Evolutionary conservation across 2,113 vertebrate genomes (phyloP).

Genomic region (Mola mola): DNA sequence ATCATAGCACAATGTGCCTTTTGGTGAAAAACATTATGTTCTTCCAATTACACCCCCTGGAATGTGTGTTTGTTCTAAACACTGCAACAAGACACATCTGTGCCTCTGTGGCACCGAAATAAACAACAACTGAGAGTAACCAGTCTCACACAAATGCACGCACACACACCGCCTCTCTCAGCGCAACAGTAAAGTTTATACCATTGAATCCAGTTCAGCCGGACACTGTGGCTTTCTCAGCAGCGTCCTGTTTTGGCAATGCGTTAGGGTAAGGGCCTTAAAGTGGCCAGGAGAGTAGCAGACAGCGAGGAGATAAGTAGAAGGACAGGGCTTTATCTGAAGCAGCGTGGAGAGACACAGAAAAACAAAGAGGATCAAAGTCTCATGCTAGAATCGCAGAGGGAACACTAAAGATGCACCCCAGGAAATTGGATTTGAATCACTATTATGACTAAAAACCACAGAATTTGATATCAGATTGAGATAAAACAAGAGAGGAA

Average conservation of each 20-base stretch:
- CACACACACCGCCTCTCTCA: conserved; percentile 1
- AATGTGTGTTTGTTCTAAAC: conserved; percentile 22
- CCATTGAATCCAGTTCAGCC: conserved; percentile 83
- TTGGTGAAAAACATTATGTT: conserved; percentile 43
- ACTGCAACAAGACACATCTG: conserved; percentile 6
- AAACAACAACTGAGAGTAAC: conserved; percentile 11
- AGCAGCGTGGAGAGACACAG: conserved; percentile 42
- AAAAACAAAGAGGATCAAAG: conserved; percentile 45
- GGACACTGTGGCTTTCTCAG: conserved; percentile 73
- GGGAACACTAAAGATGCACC: background rate
- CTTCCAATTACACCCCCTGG: conserved; percentile 14
- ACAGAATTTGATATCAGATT: background rate
- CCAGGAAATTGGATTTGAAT: background rate
- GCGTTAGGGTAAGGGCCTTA: conserved; percentile 69
- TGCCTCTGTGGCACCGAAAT: conserved; percentile 13
- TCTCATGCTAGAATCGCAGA: conserved; percentile 29
- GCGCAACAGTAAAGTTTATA: conserved; percentile 59
- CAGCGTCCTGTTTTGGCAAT: conserved; percentile 74
- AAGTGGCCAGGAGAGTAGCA: conserved; percentile 67
- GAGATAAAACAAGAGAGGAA: background rate
- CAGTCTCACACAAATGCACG: background rate
- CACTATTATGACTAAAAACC: background rate
- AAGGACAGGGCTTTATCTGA: conserved; percentile 59
- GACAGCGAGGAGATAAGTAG: conserved; percentile 61
- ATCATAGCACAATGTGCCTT: conserved; percentile 27